Percentiles rank a stretch among this genome's conserved stretches.
Conservation (phyloP, 2,888 invertebrate genomes). For the Drosophila ustulata region DNA sequence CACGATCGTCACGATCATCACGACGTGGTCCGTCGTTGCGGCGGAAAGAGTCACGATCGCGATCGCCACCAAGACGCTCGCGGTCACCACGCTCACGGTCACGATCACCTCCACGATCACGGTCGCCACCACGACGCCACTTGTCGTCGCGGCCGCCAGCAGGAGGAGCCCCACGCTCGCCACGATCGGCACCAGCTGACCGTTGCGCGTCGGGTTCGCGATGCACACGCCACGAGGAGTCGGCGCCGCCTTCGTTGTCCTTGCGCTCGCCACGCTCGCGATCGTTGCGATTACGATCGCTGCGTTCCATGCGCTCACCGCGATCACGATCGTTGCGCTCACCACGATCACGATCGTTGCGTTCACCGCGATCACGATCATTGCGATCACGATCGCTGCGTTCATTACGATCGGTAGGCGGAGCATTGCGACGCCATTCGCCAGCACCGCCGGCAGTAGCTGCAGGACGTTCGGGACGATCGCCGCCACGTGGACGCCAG, state of each 20-base stretch:
- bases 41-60: conserved; percentile 66
- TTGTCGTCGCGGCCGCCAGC: conserved; percentile 55
- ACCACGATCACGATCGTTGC: conserved; percentile 58
- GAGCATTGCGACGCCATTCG: conserved; percentile 72
- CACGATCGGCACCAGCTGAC: conserved; percentile 44
- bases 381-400: conserved; percentile 53
- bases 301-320: conserved; percentile 35
- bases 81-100: conserved; percentile 51
- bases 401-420: conserved; percentile 60
- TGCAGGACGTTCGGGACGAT: conserved; percentile 64
- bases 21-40: conserved; percentile 68
- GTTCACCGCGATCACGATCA: conserved; percentile 66
- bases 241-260: conserved; percentile 65
- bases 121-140: conserved; percentile 53
- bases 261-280: conserved; percentile 65
- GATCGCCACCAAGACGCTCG: conserved; percentile 67
- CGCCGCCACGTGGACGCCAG: conserved; percentile 78
- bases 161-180: conserved; percentile 47
- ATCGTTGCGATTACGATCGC: conserved; percentile 46
- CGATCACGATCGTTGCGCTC: conserved; percentile 52
- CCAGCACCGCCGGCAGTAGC: conserved; percentile 52
- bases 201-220: conserved; percentile 74
- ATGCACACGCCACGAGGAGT: conserved; percentile 80
- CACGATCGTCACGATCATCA: conserved; percentile 56
- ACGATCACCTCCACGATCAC: conserved; percentile 48